Conservation (phyloP, 2,888 invertebrate genomes). For the Cerastis rubricosa region DNA sequence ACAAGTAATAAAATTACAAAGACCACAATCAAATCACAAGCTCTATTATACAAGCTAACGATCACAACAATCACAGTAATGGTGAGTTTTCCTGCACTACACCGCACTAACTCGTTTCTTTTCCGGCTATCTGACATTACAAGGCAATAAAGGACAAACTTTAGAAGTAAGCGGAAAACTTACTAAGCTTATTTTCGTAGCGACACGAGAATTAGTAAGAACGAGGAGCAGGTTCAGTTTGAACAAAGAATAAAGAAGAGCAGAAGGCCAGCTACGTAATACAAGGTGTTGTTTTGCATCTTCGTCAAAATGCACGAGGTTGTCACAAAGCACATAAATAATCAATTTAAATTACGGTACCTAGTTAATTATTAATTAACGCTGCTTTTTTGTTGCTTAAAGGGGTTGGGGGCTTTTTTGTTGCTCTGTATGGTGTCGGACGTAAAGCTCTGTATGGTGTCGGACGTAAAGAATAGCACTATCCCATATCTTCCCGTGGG, state of each 20-base stretch:
- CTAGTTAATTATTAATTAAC: no score
- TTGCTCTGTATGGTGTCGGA: no score
- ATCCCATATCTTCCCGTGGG: no score
- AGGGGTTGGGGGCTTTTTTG: no score
- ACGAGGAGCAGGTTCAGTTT: conserved; percentile 41
- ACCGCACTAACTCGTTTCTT: conserved; percentile 67
- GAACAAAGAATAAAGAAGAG: neutral
- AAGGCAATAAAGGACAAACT: conserved; percentile 80
- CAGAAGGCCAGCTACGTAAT: neutral
- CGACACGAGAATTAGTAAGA: conserved; percentile 66
- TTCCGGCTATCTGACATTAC: conserved; percentile 75
- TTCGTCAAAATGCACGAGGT: no score
- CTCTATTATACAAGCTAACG: conserved; percentile 41
- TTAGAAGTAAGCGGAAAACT: conserved; percentile 69
- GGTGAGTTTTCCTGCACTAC: conserved; percentile 66
- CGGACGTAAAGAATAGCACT: no score
- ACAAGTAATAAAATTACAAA: conserved; percentile 32
- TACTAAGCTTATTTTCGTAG: conserved; percentile 73
- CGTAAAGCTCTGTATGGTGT: no score
- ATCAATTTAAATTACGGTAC: no score
- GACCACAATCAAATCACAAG: conserved; percentile 42
- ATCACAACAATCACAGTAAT: conserved; percentile 64
- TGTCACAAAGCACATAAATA: no score
- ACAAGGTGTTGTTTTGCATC: no score
- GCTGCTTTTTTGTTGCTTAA: no score